Conservation (phyloP, 2,888 invertebrate species). For the Phrixothrix hirtus region DNA sequence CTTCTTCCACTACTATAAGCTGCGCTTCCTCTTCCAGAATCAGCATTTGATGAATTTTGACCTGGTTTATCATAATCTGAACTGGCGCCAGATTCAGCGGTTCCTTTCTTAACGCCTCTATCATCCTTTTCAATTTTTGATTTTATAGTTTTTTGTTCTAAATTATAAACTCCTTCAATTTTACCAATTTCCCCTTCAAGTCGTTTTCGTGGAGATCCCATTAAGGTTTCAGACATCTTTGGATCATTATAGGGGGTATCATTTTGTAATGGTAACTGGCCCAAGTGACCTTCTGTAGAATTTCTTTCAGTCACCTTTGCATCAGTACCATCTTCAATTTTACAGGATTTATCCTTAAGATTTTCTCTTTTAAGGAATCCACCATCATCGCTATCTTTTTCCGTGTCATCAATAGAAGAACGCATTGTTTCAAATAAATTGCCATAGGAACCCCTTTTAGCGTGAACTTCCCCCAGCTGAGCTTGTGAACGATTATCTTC, state of each 20-base stretch:
- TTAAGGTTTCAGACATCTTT: conserved; percentile 46
- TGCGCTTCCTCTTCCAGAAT: conserved; percentile 80
- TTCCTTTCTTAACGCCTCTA: conserved; percentile 57
- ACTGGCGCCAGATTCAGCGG: conserved; percentile 65
- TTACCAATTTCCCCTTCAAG: conserved; percentile 48
- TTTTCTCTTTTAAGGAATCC: conserved; percentile 60
- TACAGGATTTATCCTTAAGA: conserved; percentile 30
- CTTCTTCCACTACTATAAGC: conserved; percentile 76
- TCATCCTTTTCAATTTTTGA: conserved; percentile 57
- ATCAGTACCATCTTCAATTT: conserved; percentile 28
- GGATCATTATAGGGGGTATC: conserved; percentile 33
- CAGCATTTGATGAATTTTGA: conserved; percentile 73
- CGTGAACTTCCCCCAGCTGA: conserved; percentile 50
- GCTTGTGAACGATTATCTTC: conserved; percentile 47
- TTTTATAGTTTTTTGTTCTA: conserved; percentile 53
- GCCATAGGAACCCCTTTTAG: conserved; percentile 63
- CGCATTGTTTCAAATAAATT: conserved; percentile 60
- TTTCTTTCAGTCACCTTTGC: conserved; percentile 22
- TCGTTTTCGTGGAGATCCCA: conserved; percentile 50
- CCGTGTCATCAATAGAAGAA: conserved; percentile 47
- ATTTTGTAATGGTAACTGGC: conserved; percentile 20
- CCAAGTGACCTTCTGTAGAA: conserved; percentile 2
- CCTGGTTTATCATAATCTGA: conserved; percentile 78
- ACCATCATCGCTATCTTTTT: conserved; percentile 65
- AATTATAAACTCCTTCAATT: conserved; percentile 64